These are phyloP conservation scores for Sebastes hubbsi DNA, from an alignment of 2,797 vertebrate species.

Conservation along the genomic window DNA sequence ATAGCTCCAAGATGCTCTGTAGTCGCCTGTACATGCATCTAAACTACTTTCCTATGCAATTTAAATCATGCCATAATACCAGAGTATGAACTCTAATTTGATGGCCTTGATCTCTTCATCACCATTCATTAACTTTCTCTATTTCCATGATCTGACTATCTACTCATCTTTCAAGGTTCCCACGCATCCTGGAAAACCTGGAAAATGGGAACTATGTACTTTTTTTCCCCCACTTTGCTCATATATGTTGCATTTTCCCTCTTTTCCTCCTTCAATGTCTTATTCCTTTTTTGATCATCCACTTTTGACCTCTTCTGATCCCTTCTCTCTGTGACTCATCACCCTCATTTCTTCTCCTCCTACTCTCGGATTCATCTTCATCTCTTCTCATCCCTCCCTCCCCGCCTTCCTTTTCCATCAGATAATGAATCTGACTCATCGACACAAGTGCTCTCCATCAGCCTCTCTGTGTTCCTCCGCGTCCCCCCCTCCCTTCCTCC, in stretches of 20 bases:
- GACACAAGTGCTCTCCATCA: constrained; percentile 15
- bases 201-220: too few relatives aligned
- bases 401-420: constrained; percentile 11
- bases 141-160: background rate
- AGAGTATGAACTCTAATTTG: background rate
- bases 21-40: background rate
- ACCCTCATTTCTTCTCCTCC: background rate
- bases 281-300: background rate
- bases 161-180: background rate
- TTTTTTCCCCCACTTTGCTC: too few relatives aligned
- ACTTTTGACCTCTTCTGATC: background rate
- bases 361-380: background rate
- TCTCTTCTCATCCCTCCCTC: background rate
- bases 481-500: background rate
- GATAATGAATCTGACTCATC: constrained; percentile 53
- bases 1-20: background rate
- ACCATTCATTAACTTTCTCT: background rate
- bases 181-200: too few relatives aligned
- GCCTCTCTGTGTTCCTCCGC: background rate
- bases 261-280: background rate
- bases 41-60: background rate
- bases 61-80: background rate
- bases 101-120: background rate
- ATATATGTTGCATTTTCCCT: background rate
- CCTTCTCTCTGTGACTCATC: constrained; percentile 33